Conservation (phyloP, 2,113 vertebrate species). For the Sorex araneus region DNA sequence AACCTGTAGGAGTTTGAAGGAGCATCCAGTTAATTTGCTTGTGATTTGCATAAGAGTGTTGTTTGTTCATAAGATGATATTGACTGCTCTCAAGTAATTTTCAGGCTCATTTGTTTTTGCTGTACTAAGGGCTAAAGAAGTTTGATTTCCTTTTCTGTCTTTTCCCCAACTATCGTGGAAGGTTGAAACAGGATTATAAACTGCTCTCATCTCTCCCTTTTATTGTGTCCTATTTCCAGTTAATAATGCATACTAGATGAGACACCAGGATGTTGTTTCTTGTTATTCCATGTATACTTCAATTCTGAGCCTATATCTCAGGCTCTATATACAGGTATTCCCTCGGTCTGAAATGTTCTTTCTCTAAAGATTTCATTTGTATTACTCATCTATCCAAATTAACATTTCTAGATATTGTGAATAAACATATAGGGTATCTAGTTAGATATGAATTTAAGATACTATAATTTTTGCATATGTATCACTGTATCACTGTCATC, state of each 20-base stretch:
- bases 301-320: not conserved
- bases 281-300: not conserved
- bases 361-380: not conserved
- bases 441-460: not conserved
- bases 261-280: not conserved
- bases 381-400: not conserved
- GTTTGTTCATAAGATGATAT: conserved; percentile 31
- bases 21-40: not conserved
- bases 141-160: conserved; percentile 11
- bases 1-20: not conserved
- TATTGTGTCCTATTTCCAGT: not conserved
- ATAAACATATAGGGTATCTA: not conserved
- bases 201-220: not conserved
- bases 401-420: not conserved
- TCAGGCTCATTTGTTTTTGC: conserved; percentile 53
- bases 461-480: not conserved
- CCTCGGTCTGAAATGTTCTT: not conserved
- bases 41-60: not conserved
- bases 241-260: not conserved
- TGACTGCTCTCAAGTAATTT: conserved; percentile 45
- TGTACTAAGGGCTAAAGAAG: not conserved
- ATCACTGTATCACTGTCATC: no score
- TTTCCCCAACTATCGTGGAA: not conserved
- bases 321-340: not conserved
- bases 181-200: not conserved